Base-by-base conservation (phyloP, 2,797 vertebrate species). In the Acanthopagrus latus region DNA sequence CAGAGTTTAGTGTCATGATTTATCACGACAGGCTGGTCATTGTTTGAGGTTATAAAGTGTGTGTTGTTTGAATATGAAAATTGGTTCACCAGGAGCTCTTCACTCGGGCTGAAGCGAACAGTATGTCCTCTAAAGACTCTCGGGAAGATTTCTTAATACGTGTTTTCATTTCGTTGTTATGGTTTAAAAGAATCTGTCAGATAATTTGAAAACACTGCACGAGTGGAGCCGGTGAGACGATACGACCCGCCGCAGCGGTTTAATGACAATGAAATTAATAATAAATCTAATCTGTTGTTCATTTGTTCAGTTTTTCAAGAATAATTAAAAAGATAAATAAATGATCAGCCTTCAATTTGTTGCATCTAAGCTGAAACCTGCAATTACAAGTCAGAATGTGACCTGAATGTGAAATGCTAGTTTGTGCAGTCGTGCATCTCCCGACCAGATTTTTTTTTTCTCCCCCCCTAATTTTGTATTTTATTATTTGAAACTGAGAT, bases 1-100 rank as follows among this genome's bases (percentile, higher is more conserved):
- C 48, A 68, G 25, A 52, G 33, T 63, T 50, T 59, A 50, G 41
- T 10, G 47, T 51, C 48, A n/a, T 27, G 41, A 25, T 77, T 78
- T 29, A 59, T 71, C 5, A 54, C 29, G 29, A 41, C 38, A 25
- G 27, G 25, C 4, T 10, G 7, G 13, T 43, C 11, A 17, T 20
- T 52, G 33, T 63, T 63, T 10, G 54, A 48, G 33, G 51, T 57
- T 41, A 12, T 65, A 25, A 9, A 9, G 5, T 43, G 38, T 52
- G 21, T 29, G 20, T 18, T 55, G 21, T 56, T 59, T 63, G 27
- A 67, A 59, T 33, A 43, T 44, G 44, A 54, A 64, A 68, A 73
- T 62, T 62, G 60, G 38, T 81, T 81, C 52, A 66, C 74, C 76
- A 70, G 59, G 72, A 77, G 60, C 50, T 48, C 7, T 20, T 38